These are phyloP conservation scores for Anolis apletophallus DNA, from an alignment of 2,797 vertebrate species.

Conservation along the genomic window DNA sequence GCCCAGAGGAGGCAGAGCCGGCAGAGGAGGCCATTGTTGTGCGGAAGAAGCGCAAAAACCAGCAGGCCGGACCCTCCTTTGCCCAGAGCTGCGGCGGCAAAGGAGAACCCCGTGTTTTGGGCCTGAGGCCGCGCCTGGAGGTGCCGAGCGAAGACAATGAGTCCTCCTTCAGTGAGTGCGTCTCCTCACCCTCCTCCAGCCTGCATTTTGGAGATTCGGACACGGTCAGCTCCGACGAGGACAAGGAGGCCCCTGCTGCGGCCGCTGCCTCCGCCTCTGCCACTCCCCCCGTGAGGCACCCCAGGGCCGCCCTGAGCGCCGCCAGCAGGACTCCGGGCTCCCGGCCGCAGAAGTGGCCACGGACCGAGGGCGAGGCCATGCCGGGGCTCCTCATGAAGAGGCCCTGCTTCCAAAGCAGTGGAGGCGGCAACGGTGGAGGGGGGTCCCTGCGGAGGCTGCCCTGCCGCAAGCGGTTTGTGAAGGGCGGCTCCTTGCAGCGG, in stretches of 20 bases:
- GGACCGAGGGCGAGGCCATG: constrained; percentile 90
- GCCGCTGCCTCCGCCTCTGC: no score
- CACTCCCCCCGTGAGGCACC: constrained; percentile 65
- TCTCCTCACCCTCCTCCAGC: constrained; percentile 96
- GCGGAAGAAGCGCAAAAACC: constrained; percentile 95
- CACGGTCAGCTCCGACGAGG: constrained; percentile 97
- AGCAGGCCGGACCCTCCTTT: constrained; percentile 96
- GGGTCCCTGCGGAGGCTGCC: constrained; percentile 79
- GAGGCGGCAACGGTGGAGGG: background rate
- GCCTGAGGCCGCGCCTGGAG: constrained; percentile 84
- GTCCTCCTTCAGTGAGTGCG: constrained; percentile 97
- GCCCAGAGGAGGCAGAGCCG: constrained; percentile 77
- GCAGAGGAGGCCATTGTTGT: constrained; percentile 83
- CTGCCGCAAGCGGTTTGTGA: constrained; percentile 93
- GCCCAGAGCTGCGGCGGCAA: constrained; percentile 87
- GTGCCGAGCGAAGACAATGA: constrained; percentile 93
- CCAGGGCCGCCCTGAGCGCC: constrained; percentile 77
- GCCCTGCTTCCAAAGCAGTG: constrained; percentile 87
- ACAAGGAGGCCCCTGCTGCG: constrained; percentile 76
- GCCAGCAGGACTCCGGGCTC: constrained; percentile 85
- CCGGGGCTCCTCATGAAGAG: constrained; percentile 88
- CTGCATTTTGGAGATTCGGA: constrained; percentile 96
- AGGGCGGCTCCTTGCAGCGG: constrained; percentile 87
- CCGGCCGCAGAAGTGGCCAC: constrained; percentile 92
- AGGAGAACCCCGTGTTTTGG: constrained; percentile 82